These are phyloP conservation scores for Leptinotarsa defecta DNA, from an alignment of 1,140 invertebrate genomes.

Conservation along the genomic window DNA sequence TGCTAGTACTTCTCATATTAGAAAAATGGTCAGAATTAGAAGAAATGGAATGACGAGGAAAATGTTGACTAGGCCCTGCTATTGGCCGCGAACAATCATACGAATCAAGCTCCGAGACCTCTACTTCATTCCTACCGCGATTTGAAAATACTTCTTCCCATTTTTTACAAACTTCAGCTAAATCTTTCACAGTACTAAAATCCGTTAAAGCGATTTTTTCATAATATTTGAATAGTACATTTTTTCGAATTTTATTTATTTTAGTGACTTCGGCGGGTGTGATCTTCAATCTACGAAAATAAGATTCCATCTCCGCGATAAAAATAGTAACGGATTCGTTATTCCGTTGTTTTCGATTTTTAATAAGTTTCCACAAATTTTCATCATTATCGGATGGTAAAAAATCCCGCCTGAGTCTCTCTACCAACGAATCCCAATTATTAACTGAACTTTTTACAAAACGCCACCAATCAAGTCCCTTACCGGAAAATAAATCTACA, in stretches of 20 bases:
- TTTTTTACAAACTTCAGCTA: slow-evolving; percentile 8
- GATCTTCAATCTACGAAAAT: slow-evolving; percentile 37
- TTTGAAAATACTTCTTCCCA: slow-evolving; percentile 3
- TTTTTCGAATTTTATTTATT: slow-evolving; percentile 3
- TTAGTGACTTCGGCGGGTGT: neutral
- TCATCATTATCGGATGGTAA: slow-evolving; percentile 46
- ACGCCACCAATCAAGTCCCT: slow-evolving; percentile 21
- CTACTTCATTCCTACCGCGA: neutral
- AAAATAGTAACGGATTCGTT: slow-evolving; percentile 45
- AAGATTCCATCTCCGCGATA: slow-evolving; percentile 43
- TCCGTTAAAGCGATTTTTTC: neutral
- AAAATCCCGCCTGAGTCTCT: slow-evolving; percentile 43
- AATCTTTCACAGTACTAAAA: neutral
- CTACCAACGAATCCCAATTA: slow-evolving; percentile 41
- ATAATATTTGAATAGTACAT: neutral
- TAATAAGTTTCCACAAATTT: slow-evolving; percentile 43
- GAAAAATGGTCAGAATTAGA: no score
- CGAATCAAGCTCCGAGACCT: neutral
- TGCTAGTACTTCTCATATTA: no score
- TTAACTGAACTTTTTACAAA: slow-evolving; percentile 29
- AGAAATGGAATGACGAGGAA: no score
- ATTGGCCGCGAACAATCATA: neutral
- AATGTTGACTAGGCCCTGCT: neutral
- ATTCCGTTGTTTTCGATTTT: slow-evolving; percentile 45
- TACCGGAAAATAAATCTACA: slow-evolving; percentile 27